Evolutionary conservation across 2,888 invertebrate genomes (phyloP).

Genomic region (Oligia fasciuncula): DNA sequence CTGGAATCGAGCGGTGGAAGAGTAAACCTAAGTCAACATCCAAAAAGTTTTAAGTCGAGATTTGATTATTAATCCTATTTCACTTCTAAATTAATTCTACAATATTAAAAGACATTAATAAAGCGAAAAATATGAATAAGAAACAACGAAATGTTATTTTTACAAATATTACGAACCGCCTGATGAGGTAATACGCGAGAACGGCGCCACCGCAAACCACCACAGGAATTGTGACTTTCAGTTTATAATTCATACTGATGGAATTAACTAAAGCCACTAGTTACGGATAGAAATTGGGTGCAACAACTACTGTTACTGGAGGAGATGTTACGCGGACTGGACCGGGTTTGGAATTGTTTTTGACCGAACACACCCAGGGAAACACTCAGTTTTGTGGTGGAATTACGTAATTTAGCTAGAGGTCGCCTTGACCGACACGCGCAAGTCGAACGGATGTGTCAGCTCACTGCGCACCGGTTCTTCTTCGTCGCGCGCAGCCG

Average conservation of each 20-base stretch:
- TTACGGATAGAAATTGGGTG: slow-evolving; percentile 64
- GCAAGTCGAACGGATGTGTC: slow-evolving; percentile 89
- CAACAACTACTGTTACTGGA: slow-evolving; percentile 74
- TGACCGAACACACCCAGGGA: slow-evolving; percentile 86
- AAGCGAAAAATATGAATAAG: slow-evolving; percentile 15
- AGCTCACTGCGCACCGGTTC: slow-evolving; percentile 88
- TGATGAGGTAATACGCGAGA: slow-evolving; percentile 89
- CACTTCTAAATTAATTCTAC: slow-evolving; percentile 4
- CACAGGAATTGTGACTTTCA: slow-evolving; percentile 87
- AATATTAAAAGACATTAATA: slow-evolving; percentile 1
- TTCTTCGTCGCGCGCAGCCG: slow-evolving; percentile 83
- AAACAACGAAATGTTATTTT: slow-evolving; percentile 50
- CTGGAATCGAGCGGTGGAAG: slow-evolving; percentile 72
- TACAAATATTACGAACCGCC: slow-evolving; percentile 85
- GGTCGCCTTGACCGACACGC: slow-evolving; percentile 89
- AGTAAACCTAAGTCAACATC: slow-evolving; percentile 66
- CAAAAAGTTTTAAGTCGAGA: slow-evolving; percentile 55
- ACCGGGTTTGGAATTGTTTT: slow-evolving; percentile 77
- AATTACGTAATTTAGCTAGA: slow-evolving; percentile 89
- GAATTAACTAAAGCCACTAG: slow-evolving; percentile 70
- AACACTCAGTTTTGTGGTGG: slow-evolving; percentile 81
- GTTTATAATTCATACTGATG: slow-evolving; percentile 86
- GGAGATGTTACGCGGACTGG: slow-evolving; percentile 79
- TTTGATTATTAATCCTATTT: slow-evolving; percentile 14
- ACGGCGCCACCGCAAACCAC: slow-evolving; percentile 89